Conservation (phyloP, 64 coral and sea anemone genomes). For the Montipora capricornis region DNA sequence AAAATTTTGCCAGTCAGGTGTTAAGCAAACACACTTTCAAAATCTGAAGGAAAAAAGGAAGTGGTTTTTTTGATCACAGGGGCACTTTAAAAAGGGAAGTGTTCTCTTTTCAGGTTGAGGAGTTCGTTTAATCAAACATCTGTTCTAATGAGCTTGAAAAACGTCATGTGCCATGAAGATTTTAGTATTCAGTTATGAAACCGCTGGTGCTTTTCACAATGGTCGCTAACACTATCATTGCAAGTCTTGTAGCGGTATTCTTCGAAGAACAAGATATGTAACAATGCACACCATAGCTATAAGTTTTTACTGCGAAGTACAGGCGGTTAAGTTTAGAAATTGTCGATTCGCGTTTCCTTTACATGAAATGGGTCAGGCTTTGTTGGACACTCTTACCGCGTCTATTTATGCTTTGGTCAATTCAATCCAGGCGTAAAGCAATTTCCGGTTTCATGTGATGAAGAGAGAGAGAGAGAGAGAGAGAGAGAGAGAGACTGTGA, state of each 20-base stretch:
- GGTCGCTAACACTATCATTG: too few species aligned
- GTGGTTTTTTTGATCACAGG: too few species aligned
- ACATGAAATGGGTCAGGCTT: not conserved
- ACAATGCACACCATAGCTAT: too few species aligned
- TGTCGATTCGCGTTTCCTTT: not conserved
- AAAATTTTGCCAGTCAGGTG: too few species aligned
- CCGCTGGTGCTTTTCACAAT: not conserved
- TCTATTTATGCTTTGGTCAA: not conserved
- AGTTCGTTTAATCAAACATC: not conserved
- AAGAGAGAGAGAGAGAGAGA: conserved; percentile 2
- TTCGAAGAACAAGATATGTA: too few species aligned
- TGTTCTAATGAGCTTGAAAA: not conserved
- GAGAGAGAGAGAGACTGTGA: not conserved
- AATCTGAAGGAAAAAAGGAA: too few species aligned
- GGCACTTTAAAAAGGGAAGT: not conserved
- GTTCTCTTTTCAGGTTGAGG: not conserved
- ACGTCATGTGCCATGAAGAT: not conserved
- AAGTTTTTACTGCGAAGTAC: too few species aligned
- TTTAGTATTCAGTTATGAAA: not conserved
- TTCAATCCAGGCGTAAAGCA: not conserved
- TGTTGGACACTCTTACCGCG: not conserved
- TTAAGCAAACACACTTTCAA: too few species aligned
- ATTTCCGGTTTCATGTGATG: conserved; percentile 50
- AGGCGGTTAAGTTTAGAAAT: not conserved
- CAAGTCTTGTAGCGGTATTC: too few species aligned